These are phyloP conservation scores for Onchidella celtica DNA, from an alignment of 2,888 invertebrate genomes.

Conservation along the genomic window DNA sequence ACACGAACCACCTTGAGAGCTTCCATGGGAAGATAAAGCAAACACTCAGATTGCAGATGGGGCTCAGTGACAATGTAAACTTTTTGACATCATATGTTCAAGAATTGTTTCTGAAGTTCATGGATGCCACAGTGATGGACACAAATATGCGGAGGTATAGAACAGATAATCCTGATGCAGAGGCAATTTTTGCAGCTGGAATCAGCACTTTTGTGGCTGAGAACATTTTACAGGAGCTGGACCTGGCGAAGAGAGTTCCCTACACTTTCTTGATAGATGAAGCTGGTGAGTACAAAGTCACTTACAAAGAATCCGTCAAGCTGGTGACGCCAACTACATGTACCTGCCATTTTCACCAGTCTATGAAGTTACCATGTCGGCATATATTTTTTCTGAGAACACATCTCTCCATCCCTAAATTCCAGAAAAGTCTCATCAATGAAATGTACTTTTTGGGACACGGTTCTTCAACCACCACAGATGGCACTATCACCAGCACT, in stretches of 20 bases:
- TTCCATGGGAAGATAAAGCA: constrained; percentile 2
- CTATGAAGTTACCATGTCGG: constrained; percentile 20
- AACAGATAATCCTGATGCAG: constrained; percentile 11
- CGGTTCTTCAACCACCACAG: neutral
- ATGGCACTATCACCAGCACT: constrained; percentile 1
- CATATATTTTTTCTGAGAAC: constrained; percentile 26
- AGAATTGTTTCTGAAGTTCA: neutral
- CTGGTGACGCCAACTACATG: constrained; percentile 33
- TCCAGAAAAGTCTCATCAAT: neutral
- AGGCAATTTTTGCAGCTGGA: constrained; percentile 22
- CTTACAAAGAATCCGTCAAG: constrained; percentile 14
- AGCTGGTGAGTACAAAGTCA: neutral
- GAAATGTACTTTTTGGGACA: constrained; percentile 9
- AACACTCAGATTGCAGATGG: neutral
- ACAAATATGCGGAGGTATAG: constrained; percentile 13
- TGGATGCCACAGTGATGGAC: constrained; percentile 11
- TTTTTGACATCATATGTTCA: constrained; percentile 1
- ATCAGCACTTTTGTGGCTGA: constrained; percentile 26
- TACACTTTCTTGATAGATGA: neutral
- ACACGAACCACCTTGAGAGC: constrained; percentile 6
- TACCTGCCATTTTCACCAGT: constrained; percentile 21
- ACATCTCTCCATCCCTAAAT: neutral
- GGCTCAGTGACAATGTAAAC: constrained; percentile 8
- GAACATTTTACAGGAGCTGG: constrained; percentile 10
- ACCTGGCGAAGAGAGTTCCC: neutral